These are phyloP conservation scores for Operophtera brumata DNA, from an alignment of 2,888 invertebrate species.

Conservation along the genomic window DNA sequence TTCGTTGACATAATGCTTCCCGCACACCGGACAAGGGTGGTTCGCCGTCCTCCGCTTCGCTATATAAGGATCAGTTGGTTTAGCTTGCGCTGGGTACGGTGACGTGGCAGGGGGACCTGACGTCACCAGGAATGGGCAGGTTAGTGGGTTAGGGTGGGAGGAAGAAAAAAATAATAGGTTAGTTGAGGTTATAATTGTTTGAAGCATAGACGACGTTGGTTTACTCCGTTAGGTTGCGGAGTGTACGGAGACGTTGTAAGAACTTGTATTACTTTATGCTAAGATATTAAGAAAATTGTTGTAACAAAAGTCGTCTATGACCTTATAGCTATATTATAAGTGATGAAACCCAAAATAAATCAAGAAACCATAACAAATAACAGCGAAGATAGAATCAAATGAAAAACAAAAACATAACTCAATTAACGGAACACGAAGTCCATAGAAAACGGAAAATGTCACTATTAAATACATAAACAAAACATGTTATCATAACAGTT, in stretches of 20 bases:
- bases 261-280: too few species aligned
- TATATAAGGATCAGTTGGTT: slow-evolving; percentile 88
- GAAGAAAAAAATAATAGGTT: slow-evolving; percentile 62
- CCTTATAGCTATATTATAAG: slow-evolving; percentile 32
- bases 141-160: slow-evolving; percentile 68
- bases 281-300: too few species aligned
- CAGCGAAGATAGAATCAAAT: slow-evolving; percentile 17
- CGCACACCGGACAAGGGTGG: slow-evolving; percentile 97
- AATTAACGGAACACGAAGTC: slow-evolving; percentile 57
- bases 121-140: slow-evolving; percentile 78
- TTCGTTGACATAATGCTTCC: slow-evolving; percentile 97
- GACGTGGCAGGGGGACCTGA: slow-evolving; percentile 82
- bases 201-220: slow-evolving; percentile 41
- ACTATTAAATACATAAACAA: slow-evolving; percentile 75
- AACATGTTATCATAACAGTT: slow-evolving; percentile 76
- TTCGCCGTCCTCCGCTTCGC: slow-evolving; percentile 96
- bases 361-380: slow-evolving; percentile 23
- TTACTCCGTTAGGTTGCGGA: background rate
- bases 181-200: slow-evolving; percentile 42
- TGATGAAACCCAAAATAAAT: slow-evolving; percentile 26
- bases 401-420: slow-evolving; percentile 48
- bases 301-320: slow-evolving; percentile 39
- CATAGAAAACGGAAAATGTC: slow-evolving; percentile 68
- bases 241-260: background rate
- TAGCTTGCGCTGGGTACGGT: slow-evolving; percentile 80